phyloP scores from a whole-genome alignment of 2,888 invertebrate genomes.

The Microchrysa polita region DNA sequence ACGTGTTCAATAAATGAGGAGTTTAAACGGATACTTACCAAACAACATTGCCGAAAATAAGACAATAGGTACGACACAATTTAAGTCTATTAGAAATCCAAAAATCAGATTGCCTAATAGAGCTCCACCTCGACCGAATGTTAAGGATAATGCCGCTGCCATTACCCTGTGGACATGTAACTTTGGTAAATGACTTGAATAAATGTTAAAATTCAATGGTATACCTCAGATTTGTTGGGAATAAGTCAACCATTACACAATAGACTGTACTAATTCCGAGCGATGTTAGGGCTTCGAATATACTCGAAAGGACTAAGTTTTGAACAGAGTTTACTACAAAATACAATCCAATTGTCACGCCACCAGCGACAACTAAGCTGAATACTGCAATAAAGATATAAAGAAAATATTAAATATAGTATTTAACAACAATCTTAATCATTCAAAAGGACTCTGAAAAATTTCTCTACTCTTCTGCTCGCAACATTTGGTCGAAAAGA shows the following conservation, averaged over 20 bases:
- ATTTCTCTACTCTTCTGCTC: too few species aligned
- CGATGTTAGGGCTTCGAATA: conserved; percentile 82
- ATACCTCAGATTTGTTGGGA: conserved; percentile 84
- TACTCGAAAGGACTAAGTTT: conserved; percentile 79
- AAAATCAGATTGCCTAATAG: conserved; percentile 79
- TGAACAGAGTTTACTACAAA: conserved; percentile 76
- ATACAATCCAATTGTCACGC: conserved; percentile 78
- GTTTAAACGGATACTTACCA: conserved; percentile 67
- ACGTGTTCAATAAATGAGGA: too few species aligned
- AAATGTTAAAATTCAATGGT: neutral
- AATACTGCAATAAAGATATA: conserved; percentile 68
- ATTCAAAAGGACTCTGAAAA: too few species aligned
- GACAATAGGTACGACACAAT: conserved; percentile 79
- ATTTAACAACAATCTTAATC: too few species aligned
- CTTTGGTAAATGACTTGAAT: conserved; percentile 41
- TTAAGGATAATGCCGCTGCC: conserved; percentile 82
- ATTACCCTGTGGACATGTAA: conserved; percentile 71
- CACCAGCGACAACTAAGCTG: conserved; percentile 77
- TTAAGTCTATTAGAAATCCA: conserved; percentile 81
- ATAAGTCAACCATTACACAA: conserved; percentile 83
- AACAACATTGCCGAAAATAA: conserved; percentile 78
- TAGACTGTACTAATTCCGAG: conserved; percentile 82
- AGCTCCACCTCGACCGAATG: conserved; percentile 81
- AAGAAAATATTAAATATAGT: too few species aligned
- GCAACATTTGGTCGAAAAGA: too few species aligned